A percentile compares a stretch with the other conserved stretches of the same genome.
Evolutionary conservation across 2,888 invertebrate genomes (phyloP).

Genomic region (Synanthedon tipuliformis): DNA sequence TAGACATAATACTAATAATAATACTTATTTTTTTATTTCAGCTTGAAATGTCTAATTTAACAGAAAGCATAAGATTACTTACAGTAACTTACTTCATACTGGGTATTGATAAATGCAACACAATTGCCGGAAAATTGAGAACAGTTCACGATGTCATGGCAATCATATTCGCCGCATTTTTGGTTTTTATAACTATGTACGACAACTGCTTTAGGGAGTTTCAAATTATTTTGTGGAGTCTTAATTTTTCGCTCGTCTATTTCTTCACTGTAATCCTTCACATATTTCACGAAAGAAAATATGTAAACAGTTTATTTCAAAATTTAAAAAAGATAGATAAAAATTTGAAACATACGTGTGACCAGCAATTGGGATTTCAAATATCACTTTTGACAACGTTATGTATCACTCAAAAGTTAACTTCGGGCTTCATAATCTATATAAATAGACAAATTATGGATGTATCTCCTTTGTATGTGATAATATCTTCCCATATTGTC

Average conservation of each 20-base stretch:
- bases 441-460: neutral
- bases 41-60: too few species aligned
- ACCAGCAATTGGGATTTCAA: neutral
- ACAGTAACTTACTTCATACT: neutral
- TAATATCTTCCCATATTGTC: neutral
- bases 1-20: too few species aligned
- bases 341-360: neutral
- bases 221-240: neutral
- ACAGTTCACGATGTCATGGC: neutral
- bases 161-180: neutral
- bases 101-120: neutral
- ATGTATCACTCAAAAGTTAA: neutral
- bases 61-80: neutral
- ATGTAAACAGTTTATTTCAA: neutral
- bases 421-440: neutral
- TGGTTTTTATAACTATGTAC: neutral
- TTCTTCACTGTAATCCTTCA: neutral
- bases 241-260: neutral
- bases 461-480: neutral
- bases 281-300: neutral
- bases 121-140: neutral
- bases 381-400: neutral
- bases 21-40: too few species aligned
- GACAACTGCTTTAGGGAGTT: neutral
- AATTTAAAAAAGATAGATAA: neutral